phyloP scores from a whole-genome alignment of 2,797 vertebrate species.

The Vireo griseus region DNA sequence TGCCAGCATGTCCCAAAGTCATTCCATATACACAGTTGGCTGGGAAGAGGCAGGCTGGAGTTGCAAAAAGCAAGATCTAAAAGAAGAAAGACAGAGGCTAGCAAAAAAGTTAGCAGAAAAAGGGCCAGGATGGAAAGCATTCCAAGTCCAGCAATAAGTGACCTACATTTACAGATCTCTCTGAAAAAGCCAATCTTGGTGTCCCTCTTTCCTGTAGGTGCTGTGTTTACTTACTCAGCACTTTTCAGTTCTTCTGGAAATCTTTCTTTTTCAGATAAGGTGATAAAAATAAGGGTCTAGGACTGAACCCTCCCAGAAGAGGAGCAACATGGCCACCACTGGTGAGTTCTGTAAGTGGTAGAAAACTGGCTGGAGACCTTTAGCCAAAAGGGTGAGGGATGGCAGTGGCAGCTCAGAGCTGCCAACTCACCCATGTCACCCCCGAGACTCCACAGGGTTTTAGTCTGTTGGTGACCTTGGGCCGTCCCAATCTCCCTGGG shows the following conservation, averaged over 20 bases:
- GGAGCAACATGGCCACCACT: not conserved
- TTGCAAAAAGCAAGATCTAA: constrained; percentile 8
- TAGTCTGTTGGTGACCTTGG: not conserved
- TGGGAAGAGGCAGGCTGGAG: not conserved
- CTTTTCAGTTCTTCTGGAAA: not conserved
- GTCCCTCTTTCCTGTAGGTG: not conserved
- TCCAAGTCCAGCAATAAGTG: not conserved
- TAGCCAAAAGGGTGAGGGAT: not conserved
- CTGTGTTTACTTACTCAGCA: not conserved
- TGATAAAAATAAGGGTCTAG: not conserved
- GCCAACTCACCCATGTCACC: rapidly evolving
- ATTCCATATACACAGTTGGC: constrained; percentile 18
- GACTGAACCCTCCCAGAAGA: not conserved
- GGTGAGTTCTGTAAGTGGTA: not conserved
- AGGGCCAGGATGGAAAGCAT: not conserved
- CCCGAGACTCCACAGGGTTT: rapidly evolving
- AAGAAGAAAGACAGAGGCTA: not conserved
- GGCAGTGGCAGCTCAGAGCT: not conserved
- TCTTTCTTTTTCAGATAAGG: not conserved
- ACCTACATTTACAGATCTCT: not conserved
- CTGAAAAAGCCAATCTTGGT: not conserved
- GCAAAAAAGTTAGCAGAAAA: not conserved
- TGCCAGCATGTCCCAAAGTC: constrained; percentile 18
- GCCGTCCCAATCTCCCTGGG: not conserved
- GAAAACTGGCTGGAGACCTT: not conserved